Base-by-base conservation (phyloP, 2,888 invertebrate genomes). In the Apantesis nais region DNA sequence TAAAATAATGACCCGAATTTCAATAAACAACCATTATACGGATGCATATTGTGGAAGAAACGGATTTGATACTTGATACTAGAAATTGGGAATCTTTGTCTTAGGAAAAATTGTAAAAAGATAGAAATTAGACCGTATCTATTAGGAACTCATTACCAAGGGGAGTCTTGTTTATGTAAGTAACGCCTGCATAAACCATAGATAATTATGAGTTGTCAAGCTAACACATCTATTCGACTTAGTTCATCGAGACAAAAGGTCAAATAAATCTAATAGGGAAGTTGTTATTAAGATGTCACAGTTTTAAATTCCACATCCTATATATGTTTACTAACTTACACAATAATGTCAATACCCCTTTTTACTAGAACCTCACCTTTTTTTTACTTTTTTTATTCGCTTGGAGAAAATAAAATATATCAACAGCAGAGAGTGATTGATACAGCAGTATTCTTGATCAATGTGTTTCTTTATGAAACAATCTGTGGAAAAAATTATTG, bases 1-100 rank as follows among this genome's bases (percentile, higher is more conserved):
- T 94, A 94, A 93, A 93, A 92, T 94, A 94, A 93, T 93, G 85
- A 89, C 81, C 29, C 85, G 89, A 89, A 89, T 91, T 93, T 92
- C 93, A 93, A 92, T 93, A 92, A 93, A 89, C 90, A 89, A 83
- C 83, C 89, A 88, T 91, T 91, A 91, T 88, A 84, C 86, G 86
- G 86, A 78, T 76, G 82, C 83, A 85, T 82, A 86, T 88, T 88
- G 86, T 75, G 79, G 83, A 79, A 75, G 71, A 79, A 63, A 67
- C 8, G 22, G 67, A 67, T 67, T 92, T 92, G 92, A 88, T 89
- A 89, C 85, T 90, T 84, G 41, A 22, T 64, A 3, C 9, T 16
- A 19, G 39, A 44, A 44, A 44, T 19, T 44, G 2, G 16, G 44
- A 44, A 16, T 5, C 16, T 4, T 19, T 44, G 14, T 44, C 2